Base-by-base conservation (phyloP, 2,113 vertebrate genomes). In the Oryzias woworae region DNA sequence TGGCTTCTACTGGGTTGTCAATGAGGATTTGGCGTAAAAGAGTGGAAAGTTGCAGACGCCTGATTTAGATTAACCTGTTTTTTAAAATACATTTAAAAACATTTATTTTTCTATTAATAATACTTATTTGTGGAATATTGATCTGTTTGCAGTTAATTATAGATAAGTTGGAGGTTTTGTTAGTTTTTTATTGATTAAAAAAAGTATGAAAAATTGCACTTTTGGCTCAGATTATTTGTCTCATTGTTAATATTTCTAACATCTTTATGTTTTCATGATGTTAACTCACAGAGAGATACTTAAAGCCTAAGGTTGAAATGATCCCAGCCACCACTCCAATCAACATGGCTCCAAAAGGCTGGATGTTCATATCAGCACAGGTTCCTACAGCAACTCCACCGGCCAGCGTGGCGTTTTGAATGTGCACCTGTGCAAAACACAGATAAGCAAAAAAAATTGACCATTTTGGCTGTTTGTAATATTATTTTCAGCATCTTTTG, bases 371-470 rank as follows among this genome's bases (percentile, higher is more conserved):
- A 85, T 98, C 93, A 0, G 95, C 96, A 44, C 96, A 98, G 0
- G 97, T 96, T 54, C 97, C 97, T 55, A 98, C 93, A 1, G 97
- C 96, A 1, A 99, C 97, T 7, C 97, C 97, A 56, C 97, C 97
- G 2, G 97, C 96, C 58, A 99, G 81, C 1, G 96, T 97, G 42
- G 97, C 96, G 5, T 99, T 98, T 85, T 98, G 96, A 75, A 98
- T 95, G 78, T 96, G 97, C 47, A 95, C 95, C 97, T 99, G 71
- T 10, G 23, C 14, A 51, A 58, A 8, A 46, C 3, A 31, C 31
- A 67, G 5, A 62, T 18, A 60, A 4, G n/a, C 20, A 14, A 26
- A 12, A 18, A 28, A 47, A 3, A 53, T 41, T 5, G 16, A 58
- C 0, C 4, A 1, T 41, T 20, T 49, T 10, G 41, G 20, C 36